Evolutionary conservation across 2,113 vertebrate genomes (phyloP).

Genomic region (Austrofundulus limnaeus): DNA sequence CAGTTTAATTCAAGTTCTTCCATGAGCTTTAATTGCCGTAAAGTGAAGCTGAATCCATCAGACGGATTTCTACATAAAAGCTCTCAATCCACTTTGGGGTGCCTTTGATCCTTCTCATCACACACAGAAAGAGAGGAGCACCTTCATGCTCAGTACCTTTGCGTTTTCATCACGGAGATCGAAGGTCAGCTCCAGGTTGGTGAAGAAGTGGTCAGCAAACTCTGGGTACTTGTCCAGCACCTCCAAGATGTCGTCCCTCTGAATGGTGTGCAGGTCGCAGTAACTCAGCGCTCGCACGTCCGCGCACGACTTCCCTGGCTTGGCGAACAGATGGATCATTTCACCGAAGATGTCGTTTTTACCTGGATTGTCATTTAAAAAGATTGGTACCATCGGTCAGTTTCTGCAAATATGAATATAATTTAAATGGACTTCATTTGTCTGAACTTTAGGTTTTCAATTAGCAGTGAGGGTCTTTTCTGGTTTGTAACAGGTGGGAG

Average conservation of each 20-base stretch:
- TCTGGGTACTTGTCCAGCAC: constrained; percentile 99
- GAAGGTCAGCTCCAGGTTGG: constrained; percentile 94
- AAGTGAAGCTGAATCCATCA: constrained; percentile 2
- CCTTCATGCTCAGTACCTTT: constrained; percentile 68
- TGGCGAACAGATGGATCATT: constrained; percentile 92
- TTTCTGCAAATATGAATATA: no score
- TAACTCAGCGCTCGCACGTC: constrained; percentile 94
- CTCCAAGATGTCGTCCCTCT: constrained; percentile 92
- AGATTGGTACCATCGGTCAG: no score
- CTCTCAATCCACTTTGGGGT: not conserved
- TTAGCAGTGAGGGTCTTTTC: no score
- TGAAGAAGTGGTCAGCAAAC: constrained; percentile 94
- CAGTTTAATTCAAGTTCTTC: constrained; percentile 10
- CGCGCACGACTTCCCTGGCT: constrained; percentile 92
- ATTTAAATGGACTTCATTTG: no score
- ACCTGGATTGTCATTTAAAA: constrained; percentile 69
- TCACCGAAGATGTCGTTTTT: constrained; percentile 99
- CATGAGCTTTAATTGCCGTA: not conserved
- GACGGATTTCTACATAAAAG: constrained; percentile 15
- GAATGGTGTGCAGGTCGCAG: constrained; percentile 95
- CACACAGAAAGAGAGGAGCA: not conserved
- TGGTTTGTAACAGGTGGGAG: no score
- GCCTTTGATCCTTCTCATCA: not conserved
- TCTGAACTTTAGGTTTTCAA: no score
- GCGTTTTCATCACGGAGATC: constrained; percentile 91